A percentile compares a stretch with the other conserved stretches of the same genome.
Evolutionary conservation across 2,888 invertebrate species (phyloP).

Genomic region (Sipunculus nudus): DNA sequence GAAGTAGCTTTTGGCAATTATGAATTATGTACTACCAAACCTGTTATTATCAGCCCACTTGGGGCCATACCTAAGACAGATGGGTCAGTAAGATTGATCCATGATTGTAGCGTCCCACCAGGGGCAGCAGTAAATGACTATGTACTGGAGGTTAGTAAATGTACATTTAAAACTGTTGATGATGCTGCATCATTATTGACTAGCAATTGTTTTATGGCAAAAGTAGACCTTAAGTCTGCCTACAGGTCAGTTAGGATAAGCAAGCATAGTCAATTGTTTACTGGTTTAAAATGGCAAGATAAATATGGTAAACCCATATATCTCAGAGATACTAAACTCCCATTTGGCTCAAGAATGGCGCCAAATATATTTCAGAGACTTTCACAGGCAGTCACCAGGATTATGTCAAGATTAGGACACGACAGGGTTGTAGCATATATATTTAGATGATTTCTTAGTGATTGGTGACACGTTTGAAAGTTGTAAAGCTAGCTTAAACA

Average conservation of each 20-base stretch:
- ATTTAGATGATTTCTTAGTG: constrained; percentile 17
- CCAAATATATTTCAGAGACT: constrained; percentile 13
- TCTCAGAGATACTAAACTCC: neutral
- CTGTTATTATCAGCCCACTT: no score
- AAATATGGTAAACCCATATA: neutral
- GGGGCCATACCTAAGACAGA: no score
- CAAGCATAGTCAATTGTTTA: neutral
- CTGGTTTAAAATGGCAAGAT: constrained; percentile 9
- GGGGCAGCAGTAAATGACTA: neutral
- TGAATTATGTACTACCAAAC: no score
- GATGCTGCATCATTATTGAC: neutral
- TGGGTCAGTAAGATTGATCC: constrained; percentile 8
- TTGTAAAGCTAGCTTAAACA: neutral
- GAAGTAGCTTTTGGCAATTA: no score
- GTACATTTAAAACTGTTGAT: neutral
- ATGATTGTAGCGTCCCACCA: neutral
- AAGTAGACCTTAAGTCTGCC: constrained; percentile 3
- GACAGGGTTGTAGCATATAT: neutral
- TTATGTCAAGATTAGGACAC: neutral
- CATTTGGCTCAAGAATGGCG: constrained; percentile 2
- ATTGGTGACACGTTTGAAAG: neutral
- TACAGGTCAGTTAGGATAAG: neutral
- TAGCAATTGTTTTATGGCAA: neutral
- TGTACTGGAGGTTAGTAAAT: neutral
- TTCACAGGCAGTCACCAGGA: constrained; percentile 2